phyloP scores from a whole-genome alignment of 2,113 vertebrate species.

The Alligator sinensis region DNA sequence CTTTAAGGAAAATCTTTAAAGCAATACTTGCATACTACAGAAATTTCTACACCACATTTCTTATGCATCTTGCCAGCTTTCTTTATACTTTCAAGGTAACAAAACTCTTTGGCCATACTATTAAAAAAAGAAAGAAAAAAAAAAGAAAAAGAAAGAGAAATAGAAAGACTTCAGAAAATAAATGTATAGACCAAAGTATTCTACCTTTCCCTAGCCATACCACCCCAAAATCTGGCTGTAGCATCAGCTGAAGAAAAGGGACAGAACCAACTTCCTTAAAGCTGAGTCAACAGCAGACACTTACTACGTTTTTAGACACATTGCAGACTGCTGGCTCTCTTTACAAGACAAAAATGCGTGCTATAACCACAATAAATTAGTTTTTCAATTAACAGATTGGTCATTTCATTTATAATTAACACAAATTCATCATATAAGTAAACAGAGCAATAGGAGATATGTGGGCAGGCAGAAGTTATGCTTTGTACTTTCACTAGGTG shows the following conservation, averaged over 20 bases:
- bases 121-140: not conserved
- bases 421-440: not conserved
- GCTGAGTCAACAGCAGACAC: not conserved
- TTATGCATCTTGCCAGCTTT: conserved; percentile 6
- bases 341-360: not conserved
- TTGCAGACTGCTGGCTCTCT: not conserved
- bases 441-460: not conserved
- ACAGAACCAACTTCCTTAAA: not conserved
- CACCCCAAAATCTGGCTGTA: not conserved
- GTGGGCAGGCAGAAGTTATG: not conserved
- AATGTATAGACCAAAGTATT: conserved; percentile 27
- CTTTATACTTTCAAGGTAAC: not conserved
- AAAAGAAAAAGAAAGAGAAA: too few relatives aligned
- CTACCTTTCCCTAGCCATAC: not conserved
- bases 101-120: not conserved
- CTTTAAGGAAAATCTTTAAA: not conserved
- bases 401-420: not conserved
- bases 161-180: conserved; percentile 37
- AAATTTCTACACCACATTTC: not conserved
- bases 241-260: not conserved
- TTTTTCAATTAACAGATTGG: not conserved
- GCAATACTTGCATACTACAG: not conserved
- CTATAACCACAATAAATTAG: not conserved
- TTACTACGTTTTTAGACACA: not conserved
- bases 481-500: not conserved